Percentiles rank a stretch among this genome's conserved stretches.
phyloP scores from a whole-genome alignment of 2,113 vertebrate genomes.

The Oxyura jamaicensis region DNA sequence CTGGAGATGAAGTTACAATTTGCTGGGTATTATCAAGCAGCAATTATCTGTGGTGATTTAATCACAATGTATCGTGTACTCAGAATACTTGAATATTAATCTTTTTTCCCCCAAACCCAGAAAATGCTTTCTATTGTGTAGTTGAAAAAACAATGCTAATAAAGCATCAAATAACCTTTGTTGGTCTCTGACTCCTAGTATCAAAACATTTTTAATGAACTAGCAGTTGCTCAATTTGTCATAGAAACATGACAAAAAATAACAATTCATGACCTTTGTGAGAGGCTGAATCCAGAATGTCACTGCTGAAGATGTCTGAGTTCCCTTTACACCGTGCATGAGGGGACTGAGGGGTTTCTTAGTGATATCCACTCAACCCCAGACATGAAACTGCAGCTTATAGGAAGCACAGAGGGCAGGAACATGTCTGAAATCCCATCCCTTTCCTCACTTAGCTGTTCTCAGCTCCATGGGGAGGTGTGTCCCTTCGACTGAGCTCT shows the following conservation, averaged over 20 bases:
- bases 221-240: neutral
- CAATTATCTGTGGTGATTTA: neutral
- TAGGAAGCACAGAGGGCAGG: neutral
- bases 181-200: neutral
- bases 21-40: neutral
- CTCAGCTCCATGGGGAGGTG: accelerated
- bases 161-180: neutral
- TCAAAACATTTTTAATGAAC: neutral
- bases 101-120: neutral
- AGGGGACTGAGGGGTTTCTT: neutral
- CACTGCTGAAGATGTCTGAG: neutral
- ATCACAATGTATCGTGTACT: neutral
- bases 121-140: neutral
- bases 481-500: neutral
- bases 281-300: neutral
- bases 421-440: neutral
- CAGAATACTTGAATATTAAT: neutral
- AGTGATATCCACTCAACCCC: neutral
- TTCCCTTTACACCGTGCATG: accelerated
- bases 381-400: neutral
- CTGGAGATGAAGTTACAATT: neutral
- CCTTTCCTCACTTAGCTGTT: neutral
- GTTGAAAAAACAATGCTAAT: neutral
- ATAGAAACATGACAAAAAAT: neutral
- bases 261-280: neutral